A percentile compares a stretch with the other conserved stretches of the same genome.
Conservation (phyloP, 2,113 vertebrate genomes). For the Rhinogobius similis region DNA sequence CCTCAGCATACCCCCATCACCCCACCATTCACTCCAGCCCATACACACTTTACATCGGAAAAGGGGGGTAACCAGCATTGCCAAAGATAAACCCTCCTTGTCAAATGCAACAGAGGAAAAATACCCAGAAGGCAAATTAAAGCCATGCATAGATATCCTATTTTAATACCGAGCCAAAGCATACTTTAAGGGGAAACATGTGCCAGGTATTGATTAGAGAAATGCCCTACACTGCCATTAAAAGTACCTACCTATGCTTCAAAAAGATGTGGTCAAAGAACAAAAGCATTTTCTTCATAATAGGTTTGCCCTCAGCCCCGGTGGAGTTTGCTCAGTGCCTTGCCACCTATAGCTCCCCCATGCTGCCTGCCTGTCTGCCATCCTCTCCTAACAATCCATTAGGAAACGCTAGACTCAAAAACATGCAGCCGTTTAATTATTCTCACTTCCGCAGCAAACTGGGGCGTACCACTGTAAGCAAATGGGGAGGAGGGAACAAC, state of each 20-base stretch:
- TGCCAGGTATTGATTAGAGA: neutral
- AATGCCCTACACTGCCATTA: conserved; percentile 9
- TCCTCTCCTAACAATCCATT: conserved; percentile 75
- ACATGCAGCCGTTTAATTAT: conserved; percentile 79
- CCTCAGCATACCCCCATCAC: conserved; percentile 32
- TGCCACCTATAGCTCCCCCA: conserved; percentile 54
- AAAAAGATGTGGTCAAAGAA: conserved; percentile 54
- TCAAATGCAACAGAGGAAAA: conserved; percentile 19
- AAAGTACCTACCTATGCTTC: conserved; percentile 37
- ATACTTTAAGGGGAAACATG: neutral
- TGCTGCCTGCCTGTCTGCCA: conserved; percentile 71
- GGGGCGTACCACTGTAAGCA: conserved; percentile 65
- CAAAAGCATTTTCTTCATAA: conserved; percentile 64
- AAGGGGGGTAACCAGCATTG: conserved; percentile 16
- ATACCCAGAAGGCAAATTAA: conserved; percentile 34
- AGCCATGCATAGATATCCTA: conserved; percentile 10
- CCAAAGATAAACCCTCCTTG: conserved; percentile 28
- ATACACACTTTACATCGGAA: conserved; percentile 21
- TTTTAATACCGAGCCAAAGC: conserved; percentile 6
- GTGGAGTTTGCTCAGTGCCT: conserved; percentile 47
- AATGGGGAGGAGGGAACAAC: conserved; percentile 36
- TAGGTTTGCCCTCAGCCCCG: conserved; percentile 56
- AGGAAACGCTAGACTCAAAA: conserved; percentile 72
- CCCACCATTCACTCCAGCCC: conserved; percentile 8
- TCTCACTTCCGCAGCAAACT: conserved; percentile 62